Evolutionary conservation across 2,888 invertebrate species (phyloP).

Genomic region (Agrotis segetum): DNA sequence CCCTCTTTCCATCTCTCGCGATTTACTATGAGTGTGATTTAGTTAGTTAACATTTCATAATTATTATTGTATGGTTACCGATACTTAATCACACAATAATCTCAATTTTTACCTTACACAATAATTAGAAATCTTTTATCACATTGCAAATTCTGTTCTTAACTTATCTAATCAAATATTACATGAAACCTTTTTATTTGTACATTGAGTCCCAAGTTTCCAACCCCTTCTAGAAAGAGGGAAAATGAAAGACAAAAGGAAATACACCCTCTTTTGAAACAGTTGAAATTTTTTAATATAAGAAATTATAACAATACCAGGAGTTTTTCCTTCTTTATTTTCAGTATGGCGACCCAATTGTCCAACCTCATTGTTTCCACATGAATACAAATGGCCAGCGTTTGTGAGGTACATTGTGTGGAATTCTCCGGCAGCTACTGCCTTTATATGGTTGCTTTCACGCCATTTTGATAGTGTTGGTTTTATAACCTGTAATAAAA

Average conservation of each 20-base stretch:
- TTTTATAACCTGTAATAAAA: conserved; percentile 89
- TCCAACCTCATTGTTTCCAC: conserved; percentile 98
- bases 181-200: not conserved
- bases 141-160: not conserved
- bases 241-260: not conserved
- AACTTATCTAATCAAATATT: conserved; percentile 2
- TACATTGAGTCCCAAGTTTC: not conserved
- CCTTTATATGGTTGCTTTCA: conserved; percentile 88
- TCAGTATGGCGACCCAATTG: conserved; percentile 94
- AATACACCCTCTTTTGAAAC: not conserved
- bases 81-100: not conserved
- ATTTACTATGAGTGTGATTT: too few species aligned
- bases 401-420: conserved; percentile 95
- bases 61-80: not conserved
- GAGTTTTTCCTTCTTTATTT: conserved; percentile 76
- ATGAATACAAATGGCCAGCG: conserved; percentile 96
- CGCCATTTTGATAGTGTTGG: conserved; percentile 92
- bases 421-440: conserved; percentile 94
- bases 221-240: conserved; percentile 6
- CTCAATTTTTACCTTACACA: conserved; percentile 14
- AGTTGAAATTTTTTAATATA: not conserved
- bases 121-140: conserved; percentile 7
- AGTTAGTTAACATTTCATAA: not conserved
- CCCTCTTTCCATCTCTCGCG: too few species aligned
- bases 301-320: conserved; percentile 72